phyloP scores from a whole-genome alignment of 2,113 vertebrate genomes.

The Muntiacus reevesi region DNA sequence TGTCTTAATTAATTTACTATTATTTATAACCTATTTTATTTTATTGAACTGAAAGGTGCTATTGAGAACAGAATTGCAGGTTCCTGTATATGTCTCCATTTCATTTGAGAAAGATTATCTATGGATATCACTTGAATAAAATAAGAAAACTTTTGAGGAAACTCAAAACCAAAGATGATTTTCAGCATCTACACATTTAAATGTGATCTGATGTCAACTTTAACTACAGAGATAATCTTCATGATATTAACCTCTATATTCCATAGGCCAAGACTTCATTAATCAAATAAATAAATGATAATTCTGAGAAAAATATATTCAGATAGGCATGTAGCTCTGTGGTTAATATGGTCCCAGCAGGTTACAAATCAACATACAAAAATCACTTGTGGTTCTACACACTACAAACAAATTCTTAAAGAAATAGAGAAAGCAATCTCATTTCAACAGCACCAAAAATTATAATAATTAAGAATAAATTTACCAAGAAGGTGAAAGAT shows the following conservation, averaged over 20 bases:
- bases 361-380: not conserved
- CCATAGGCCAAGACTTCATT: not conserved
- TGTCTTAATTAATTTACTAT: constrained; percentile 42
- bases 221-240: constrained; percentile 18
- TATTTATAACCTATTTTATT: constrained; percentile 48
- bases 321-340: not conserved
- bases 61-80: constrained; percentile 20
- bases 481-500: not conserved
- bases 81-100: not conserved
- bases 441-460: not conserved
- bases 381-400: not conserved
- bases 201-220: not conserved
- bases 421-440: not conserved
- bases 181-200: constrained; percentile 2
- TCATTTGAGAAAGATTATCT: constrained; percentile 21
- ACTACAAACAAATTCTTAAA: not conserved
- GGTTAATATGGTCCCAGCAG: not conserved
- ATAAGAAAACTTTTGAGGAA: not conserved
- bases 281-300: constrained; percentile 10
- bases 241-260: not conserved
- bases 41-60: constrained; percentile 4
- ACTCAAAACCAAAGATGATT: not conserved
- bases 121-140: not conserved
- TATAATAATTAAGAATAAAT: not conserved
- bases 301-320: not conserved